Percentiles rank a stretch among this genome's conserved stretches.
These are phyloP conservation scores for Colletes latitarsis DNA, from an alignment of 1,140 invertebrate species.

Conservation along the genomic window DNA sequence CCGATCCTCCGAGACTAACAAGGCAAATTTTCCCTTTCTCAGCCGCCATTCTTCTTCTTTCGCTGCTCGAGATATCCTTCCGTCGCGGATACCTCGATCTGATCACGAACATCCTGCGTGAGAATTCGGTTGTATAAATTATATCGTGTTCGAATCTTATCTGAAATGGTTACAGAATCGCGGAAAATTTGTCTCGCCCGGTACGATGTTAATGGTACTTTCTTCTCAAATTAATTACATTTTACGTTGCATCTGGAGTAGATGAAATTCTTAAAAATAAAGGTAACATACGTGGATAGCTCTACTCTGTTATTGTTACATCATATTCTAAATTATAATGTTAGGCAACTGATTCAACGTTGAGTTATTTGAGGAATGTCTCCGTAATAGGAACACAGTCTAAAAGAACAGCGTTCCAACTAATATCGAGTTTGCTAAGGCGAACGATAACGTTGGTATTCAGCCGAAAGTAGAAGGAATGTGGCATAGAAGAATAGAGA, in stretches of 20 bases:
- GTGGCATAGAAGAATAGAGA: conserved; percentile 33
- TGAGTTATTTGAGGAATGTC: no score
- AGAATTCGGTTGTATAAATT: not conserved
- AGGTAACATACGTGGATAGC: no score
- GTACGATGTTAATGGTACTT: no score
- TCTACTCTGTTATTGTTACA: no score
- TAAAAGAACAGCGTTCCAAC: conserved; percentile 4
- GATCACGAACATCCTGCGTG: conserved; percentile 8
- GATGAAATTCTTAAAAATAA: no score
- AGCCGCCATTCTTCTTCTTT: not conserved
- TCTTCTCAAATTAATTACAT: no score
- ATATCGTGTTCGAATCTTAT: not conserved
- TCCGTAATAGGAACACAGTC: not conserved
- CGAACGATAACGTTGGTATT: conserved; percentile 24
- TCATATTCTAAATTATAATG: no score
- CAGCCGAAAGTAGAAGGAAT: conserved; percentile 14
- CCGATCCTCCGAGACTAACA: not conserved
- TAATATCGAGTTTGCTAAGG: conserved; percentile 35
- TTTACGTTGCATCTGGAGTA: no score
- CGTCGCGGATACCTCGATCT: not conserved
- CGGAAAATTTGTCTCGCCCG: not conserved
- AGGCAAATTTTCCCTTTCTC: conserved; percentile 10
- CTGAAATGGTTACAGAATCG: no score
- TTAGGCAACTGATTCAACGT: no score
- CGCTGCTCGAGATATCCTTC: not conserved